phyloP scores from a whole-genome alignment of 1,140 invertebrate species.

The Brachionus plicatilis region DNA sequence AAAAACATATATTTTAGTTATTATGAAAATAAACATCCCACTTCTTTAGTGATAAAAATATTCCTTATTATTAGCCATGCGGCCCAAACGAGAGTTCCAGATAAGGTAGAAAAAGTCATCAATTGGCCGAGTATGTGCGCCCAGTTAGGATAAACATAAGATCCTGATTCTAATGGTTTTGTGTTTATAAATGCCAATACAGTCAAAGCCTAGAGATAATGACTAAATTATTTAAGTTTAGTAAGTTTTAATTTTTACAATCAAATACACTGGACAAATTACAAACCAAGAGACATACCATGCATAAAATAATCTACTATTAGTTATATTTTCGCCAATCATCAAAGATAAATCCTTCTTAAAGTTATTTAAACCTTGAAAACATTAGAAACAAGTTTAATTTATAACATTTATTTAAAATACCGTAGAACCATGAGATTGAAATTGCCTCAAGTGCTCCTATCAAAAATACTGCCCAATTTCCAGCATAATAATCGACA shows the following conservation, averaged over 20 bases:
- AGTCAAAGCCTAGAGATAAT: slow-evolving; percentile 59
- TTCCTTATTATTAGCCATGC: neutral
- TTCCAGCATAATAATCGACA: slow-evolving; percentile 35
- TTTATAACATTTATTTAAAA: neutral
- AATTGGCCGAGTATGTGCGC: slow-evolving; percentile 63
- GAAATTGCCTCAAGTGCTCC: slow-evolving; percentile 14
- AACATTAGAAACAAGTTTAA: neutral
- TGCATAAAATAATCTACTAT: slow-evolving; percentile 45
- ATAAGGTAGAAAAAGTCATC: neutral
- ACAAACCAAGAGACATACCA: slow-evolving; percentile 56
- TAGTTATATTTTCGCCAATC: slow-evolving; percentile 50
- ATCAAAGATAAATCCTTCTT: slow-evolving; percentile 54
- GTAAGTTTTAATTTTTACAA: slow-evolving; percentile 51
- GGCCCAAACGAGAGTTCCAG: slow-evolving; percentile 5
- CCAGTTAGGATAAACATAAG: slow-evolving; percentile 63
- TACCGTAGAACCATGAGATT: slow-evolving; percentile 42
- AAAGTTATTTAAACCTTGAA: slow-evolving; percentile 49
- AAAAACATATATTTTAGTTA: neutral
- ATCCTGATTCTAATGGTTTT: neutral
- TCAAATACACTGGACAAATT: slow-evolving; percentile 56
- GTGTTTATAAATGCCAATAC: slow-evolving; percentile 58
- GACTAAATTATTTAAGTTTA: neutral
- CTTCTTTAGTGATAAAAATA: neutral
- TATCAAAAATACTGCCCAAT: slow-evolving; percentile 37
- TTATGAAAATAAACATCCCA: neutral